A percentile compares a stretch with the other conserved stretches of the same genome.
Evolutionary conservation across 2,113 vertebrate genomes (phyloP).

Genomic region (Nesoenas mayeri): DNA sequence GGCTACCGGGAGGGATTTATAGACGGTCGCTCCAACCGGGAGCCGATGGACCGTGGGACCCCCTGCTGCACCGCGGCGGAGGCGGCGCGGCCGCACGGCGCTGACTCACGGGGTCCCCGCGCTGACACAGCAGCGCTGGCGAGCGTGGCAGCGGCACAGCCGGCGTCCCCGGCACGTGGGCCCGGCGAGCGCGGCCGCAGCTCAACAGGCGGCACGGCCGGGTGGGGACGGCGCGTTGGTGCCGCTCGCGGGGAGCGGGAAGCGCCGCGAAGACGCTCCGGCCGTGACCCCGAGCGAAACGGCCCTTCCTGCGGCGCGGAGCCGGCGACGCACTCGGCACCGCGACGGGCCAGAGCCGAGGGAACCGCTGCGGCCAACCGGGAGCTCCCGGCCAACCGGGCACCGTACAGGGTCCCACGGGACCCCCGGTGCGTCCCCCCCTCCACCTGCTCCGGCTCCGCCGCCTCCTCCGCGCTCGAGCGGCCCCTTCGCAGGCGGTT

Average conservation of each 20-base stretch:
- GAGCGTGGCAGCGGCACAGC: background rate
- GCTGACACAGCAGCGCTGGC: background rate
- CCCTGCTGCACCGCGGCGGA: background rate
- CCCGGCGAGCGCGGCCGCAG: rapidly evolving
- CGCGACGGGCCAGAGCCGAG: background rate
- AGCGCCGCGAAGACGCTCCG: background rate
- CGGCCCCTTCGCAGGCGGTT: too few relatives aligned
- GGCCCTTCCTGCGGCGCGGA: background rate
- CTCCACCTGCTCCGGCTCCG: too few relatives aligned
- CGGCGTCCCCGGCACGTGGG: background rate
- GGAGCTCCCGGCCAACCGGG: too few relatives aligned
- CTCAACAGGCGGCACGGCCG: background rate
- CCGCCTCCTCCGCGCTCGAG: too few relatives aligned
- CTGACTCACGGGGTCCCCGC: conserved; percentile 47
- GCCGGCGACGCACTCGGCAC: background rate
- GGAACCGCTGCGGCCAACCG: background rate
- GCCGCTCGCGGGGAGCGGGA: background rate
- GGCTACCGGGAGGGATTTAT: background rate
- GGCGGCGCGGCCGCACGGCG: background rate
- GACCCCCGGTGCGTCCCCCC: too few relatives aligned
- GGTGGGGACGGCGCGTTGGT: background rate
- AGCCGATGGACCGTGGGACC: background rate
- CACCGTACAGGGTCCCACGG: too few relatives aligned
- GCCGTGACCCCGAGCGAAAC: background rate
- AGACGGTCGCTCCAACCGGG: rapidly evolving